phyloP scores from a whole-genome alignment of 2,797 vertebrate genomes.

The Anas capensis region DNA sequence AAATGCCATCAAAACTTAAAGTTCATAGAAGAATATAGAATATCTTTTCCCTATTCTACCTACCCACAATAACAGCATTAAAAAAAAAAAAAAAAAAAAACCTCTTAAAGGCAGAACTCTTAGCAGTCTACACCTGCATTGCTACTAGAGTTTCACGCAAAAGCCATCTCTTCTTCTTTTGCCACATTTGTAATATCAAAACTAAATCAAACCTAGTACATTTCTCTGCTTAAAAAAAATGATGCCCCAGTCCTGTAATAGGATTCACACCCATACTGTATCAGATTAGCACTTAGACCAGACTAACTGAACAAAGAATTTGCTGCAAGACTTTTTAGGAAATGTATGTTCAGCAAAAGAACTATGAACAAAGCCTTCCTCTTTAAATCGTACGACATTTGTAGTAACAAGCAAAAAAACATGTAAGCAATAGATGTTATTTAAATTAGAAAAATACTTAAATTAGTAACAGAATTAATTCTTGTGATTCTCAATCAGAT shows the following conservation, averaged over 20 bases:
- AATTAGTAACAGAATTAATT: background rate
- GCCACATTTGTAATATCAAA: background rate
- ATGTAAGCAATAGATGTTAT: background rate
- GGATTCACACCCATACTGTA: background rate
- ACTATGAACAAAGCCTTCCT: background rate
- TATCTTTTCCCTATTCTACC: background rate
- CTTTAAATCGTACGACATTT: background rate
- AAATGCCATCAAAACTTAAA: background rate
- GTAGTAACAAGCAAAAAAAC: background rate
- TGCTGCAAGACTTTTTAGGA: background rate
- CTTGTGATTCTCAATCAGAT: background rate
- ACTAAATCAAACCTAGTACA: background rate
- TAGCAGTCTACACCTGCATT: background rate
- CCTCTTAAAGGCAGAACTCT: background rate
- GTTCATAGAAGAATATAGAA: background rate
- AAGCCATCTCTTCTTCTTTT: background rate
- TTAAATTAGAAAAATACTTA: background rate
- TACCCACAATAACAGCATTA: background rate
- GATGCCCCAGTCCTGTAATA: background rate
- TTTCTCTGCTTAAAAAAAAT: background rate
- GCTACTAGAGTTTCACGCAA: background rate
- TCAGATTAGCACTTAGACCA: background rate
- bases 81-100: background rate
- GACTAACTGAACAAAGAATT: background rate
- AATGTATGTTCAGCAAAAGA: accelerated